Evolutionary conservation across 2,888 invertebrate genomes (phyloP).

Genomic region (Rambutsinella grinnellia): DNA sequence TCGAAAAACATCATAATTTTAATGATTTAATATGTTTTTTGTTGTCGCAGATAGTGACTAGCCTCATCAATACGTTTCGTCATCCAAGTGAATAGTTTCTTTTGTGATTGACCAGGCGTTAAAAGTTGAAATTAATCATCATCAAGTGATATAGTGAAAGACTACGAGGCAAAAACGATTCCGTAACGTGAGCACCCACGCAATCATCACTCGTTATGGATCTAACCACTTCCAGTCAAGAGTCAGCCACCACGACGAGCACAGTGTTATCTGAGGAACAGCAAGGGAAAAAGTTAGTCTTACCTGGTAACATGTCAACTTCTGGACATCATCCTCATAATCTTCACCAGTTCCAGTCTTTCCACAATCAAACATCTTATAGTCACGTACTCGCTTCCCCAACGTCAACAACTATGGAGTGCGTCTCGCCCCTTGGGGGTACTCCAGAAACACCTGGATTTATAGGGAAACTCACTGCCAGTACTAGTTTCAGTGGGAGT

Average conservation of each 20-base stretch:
- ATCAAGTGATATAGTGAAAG: too few species aligned
- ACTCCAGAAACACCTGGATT: slow-evolving; percentile 18
- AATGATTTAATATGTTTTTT: too few species aligned
- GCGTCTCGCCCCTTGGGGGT: slow-evolving; percentile 28
- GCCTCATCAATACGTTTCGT: too few species aligned
- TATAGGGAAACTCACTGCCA: slow-evolving; percentile 33
- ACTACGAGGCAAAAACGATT: too few species aligned
- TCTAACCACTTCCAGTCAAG: slow-evolving; percentile 9
- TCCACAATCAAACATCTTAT: slow-evolving; percentile 9
- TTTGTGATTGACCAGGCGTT: too few species aligned
- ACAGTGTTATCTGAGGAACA: slow-evolving; percentile 21
- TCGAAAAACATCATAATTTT: too few species aligned
- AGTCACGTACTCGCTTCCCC: slow-evolving; percentile 34
- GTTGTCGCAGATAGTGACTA: too few species aligned
- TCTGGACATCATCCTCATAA: background rate
- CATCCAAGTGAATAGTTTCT: too few species aligned
- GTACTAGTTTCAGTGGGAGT: slow-evolving; percentile 41
- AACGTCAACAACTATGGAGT: slow-evolving; percentile 14
- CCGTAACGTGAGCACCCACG: too few species aligned
- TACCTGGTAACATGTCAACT: slow-evolving; percentile 7
- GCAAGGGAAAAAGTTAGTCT: slow-evolving; percentile 1
- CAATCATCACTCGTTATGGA: too few species aligned
- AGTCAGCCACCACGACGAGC: slow-evolving; percentile 5
- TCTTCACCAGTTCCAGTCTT: slow-evolving; percentile 26
- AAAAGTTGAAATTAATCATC: too few species aligned